phyloP scores from a whole-genome alignment of 2,888 invertebrate genomes.

The Margaritifera margaritifera region DNA sequence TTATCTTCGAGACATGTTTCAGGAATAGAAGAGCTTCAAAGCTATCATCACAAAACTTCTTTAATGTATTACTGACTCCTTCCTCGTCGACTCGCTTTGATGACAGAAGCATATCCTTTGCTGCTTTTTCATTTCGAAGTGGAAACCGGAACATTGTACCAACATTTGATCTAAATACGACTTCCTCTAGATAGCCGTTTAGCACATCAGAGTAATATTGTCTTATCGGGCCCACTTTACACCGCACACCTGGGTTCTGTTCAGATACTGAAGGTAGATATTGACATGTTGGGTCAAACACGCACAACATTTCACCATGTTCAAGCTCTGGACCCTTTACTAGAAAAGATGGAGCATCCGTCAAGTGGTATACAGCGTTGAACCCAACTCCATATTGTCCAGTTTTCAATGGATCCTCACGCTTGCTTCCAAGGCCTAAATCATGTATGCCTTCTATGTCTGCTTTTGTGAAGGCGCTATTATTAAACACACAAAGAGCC shows the following conservation, averaged over 20 bases:
- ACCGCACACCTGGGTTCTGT: conserved; percentile 44
- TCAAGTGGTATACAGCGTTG: no score
- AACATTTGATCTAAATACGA: conserved; percentile 28
- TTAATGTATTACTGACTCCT: conserved; percentile 40
- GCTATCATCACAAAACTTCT: conserved; percentile 49
- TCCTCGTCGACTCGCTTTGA: conserved; percentile 13
- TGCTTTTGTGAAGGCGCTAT: conserved; percentile 58
- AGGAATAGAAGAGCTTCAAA: conserved; percentile 60
- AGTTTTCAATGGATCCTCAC: no score
- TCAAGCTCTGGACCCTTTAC: no score
- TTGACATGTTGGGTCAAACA: conserved; percentile 55
- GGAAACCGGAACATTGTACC: conserved; percentile 68
- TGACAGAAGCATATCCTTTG: conserved; percentile 41
- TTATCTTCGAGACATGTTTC: conserved; percentile 55
- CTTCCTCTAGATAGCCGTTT: conserved; percentile 51
- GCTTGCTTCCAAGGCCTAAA: conserved; percentile 65
- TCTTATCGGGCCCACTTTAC: conserved; percentile 26
- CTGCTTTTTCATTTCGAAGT: conserved; percentile 53
- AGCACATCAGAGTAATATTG: conserved; percentile 46
- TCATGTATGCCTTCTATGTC: conserved; percentile 66
- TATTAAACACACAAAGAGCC: no score
- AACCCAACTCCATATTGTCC: no score
- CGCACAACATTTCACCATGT: conserved; percentile 38
- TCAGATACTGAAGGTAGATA: conserved; percentile 38
- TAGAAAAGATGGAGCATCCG: no score